Evolutionary conservation across 2,797 vertebrate species (phyloP), one percentile per base, ranked within the genome.

Genomic region (Florisuga fusca): DNA sequence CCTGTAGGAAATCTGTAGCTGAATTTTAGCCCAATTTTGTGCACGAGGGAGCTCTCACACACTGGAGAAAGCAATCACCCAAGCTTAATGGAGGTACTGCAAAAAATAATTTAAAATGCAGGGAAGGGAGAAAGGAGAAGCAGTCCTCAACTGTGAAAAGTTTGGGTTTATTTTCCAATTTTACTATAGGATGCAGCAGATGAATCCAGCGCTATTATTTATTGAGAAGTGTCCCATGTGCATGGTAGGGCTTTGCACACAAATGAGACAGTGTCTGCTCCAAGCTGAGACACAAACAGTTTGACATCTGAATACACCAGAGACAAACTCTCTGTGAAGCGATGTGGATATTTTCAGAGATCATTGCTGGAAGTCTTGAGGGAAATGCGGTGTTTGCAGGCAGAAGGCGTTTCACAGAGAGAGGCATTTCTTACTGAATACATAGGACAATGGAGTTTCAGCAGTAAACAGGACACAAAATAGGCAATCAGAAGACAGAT

Each of bases 281-380:
- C 93, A 94, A 94, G 93, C 80, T 3, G 29, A 95, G 95, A 89
- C 93, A 94, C 93, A 95, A 97, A 96, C 94, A 94, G 94, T 94
- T 96, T 97, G 95, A 96, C 90, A 95, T 96, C 93, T 91, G 95
- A 96, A 96, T 95, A 96, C 96, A 94, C 95, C 53, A 84, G 96
- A 94, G 96, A 96, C 67, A 41, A 80, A 71, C 90, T 90, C 95
- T 96, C 81, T 83, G 89, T 96, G 95, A 97, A 96, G 94, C 86
- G 82, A 80, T 95, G 94, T 94, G 95, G 96, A 84, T 97, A 96
- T 94, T 97, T 96, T 96, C 93, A 91, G 95, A 96, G 94, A 96
- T 96, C 95, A 96, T 94, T 93, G 96, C 85, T 94, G 80, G 83
- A 94, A 94, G 77, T 90, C 95, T 97, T 95, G 79, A 84, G 95